Conservation (phyloP, 1,140 invertebrate species). For the Diachasma alloeum region DNA sequence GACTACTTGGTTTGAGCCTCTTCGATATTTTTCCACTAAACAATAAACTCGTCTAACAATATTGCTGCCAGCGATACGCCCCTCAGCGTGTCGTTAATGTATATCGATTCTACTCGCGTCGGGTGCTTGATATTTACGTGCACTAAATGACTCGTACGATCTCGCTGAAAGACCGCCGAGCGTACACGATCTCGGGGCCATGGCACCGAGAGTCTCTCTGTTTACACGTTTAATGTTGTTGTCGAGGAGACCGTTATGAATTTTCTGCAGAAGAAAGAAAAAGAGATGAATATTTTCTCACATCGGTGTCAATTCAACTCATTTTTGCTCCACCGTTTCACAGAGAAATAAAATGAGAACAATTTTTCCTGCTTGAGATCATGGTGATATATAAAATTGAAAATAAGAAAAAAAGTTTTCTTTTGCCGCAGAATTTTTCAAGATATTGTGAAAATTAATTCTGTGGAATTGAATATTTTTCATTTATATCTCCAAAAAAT, state of each 20-base stretch:
- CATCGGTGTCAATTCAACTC: background rate
- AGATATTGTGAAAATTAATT: too few relatives aligned
- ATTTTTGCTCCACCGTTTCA: background rate
- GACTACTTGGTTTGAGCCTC: background rate
- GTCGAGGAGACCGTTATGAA: background rate
- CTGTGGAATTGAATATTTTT: too few relatives aligned
- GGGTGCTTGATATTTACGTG: conserved; percentile 20
- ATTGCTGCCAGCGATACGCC: conserved; percentile 14
- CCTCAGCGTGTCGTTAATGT: conserved; percentile 33
- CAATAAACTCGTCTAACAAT: background rate
- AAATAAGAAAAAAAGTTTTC: too few relatives aligned
- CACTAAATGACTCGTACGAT: conserved; percentile 26
- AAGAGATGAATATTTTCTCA: background rate
- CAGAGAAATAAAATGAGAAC: background rate
- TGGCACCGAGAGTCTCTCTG: conserved; percentile 5
- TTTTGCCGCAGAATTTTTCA: too few relatives aligned
- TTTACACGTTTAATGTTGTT: background rate
- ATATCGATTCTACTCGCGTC: conserved; percentile 34
- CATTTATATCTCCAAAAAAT: too few relatives aligned
- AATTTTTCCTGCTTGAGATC: too few relatives aligned
- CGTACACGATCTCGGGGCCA: conserved; percentile 21
- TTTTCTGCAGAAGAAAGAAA: background rate
- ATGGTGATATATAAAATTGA: too few relatives aligned
- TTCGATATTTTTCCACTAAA: background rate
- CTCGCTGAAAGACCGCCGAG: conserved; percentile 21